Base-by-base conservation (phyloP, 2,888 invertebrate species). In the Cephus pygmeus region DNA sequence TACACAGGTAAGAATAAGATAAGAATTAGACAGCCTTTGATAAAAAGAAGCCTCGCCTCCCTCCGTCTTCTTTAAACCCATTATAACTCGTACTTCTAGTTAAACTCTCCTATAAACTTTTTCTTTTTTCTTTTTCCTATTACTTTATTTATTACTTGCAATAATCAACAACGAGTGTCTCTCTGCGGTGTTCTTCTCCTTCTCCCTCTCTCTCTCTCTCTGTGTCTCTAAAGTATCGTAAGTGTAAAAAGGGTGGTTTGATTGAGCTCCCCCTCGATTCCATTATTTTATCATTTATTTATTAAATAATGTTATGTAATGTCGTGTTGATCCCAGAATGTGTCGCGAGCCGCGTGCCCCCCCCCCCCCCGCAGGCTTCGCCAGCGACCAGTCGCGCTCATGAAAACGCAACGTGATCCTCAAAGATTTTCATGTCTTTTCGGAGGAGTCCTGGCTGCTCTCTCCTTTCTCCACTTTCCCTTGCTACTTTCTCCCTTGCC, bases 301-400 rank as follows among this genome's bases (percentile, higher is more conserved):
- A 76, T 84, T 85, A 81, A 79, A 79, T 83, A 33, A 69, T 69
- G 15, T 81, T 73, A 78, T 82, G 40, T 15, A 81, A 81, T 81
- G 81, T 86, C 83, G 84, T 83, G 85, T 87, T 87, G 87, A 87
- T 88, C 86, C 88, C 88, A 87, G 80, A 85, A 86, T 73, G 76
- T 74, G 69, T 73, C 36, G 85, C 87, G 87, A 88, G 88, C 86
- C 88, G 88, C 85, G 87, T 85, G 82, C 79, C 76, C 75, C 82
- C 77, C 68, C 68, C 68, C 73, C 35, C n/a, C 12, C 11, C 34
- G 33, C 11, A 11, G 1, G 1, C 34, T 12, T 36, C 40, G 40
- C 40, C 40, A 40, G 40, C 15, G 40, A 40, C 40, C 2, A 40
- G 40, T 40, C 40, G 40, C 40, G 40, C 40, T 6, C 40, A 15